phyloP scores from a whole-genome alignment of 2,888 invertebrate species.

The Pterostichus niger region DNA sequence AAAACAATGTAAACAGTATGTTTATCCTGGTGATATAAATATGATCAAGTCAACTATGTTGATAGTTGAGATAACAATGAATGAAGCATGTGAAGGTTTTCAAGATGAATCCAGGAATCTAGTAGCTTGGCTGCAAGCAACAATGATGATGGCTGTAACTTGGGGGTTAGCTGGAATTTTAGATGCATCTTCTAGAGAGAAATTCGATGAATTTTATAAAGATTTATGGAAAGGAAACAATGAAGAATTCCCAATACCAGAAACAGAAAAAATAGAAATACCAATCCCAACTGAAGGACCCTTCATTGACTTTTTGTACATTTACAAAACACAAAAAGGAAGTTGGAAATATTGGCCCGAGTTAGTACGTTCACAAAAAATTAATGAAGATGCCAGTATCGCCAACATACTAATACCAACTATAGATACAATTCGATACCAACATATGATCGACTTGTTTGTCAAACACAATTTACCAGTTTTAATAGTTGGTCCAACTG shows the following conservation, averaged over 20 bases:
- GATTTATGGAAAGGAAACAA: conserved; percentile 78
- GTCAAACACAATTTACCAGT: conserved; percentile 85
- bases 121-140: conserved; percentile 86
- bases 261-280: conserved; percentile 84
- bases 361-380: conserved; percentile 82
- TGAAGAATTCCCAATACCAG: conserved; percentile 79
- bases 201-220: conserved; percentile 83
- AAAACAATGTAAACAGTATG: conserved; percentile 83
- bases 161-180: conserved; percentile 94
- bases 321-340: conserved; percentile 83
- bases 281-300: conserved; percentile 88
- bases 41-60: conserved; percentile 85
- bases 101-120: conserved; percentile 85
- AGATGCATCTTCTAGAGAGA: conserved; percentile 84
- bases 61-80: conserved; percentile 88
- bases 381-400: conserved; percentile 83
- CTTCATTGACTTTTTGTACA: conserved; percentile 90
- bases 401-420: conserved; percentile 91
- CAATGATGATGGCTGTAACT: conserved; percentile 85
- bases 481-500: conserved; percentile 89
- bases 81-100: conserved; percentile 84
- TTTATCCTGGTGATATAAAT: conserved; percentile 86
- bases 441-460: conserved; percentile 86
- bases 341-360: conserved; percentile 94
- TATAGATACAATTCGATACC: conserved; percentile 90